Percentiles rank a stretch among this genome's conserved stretches.
Conservation (phyloP, 2,113 vertebrate species). For the Hyla sarda region DNA sequence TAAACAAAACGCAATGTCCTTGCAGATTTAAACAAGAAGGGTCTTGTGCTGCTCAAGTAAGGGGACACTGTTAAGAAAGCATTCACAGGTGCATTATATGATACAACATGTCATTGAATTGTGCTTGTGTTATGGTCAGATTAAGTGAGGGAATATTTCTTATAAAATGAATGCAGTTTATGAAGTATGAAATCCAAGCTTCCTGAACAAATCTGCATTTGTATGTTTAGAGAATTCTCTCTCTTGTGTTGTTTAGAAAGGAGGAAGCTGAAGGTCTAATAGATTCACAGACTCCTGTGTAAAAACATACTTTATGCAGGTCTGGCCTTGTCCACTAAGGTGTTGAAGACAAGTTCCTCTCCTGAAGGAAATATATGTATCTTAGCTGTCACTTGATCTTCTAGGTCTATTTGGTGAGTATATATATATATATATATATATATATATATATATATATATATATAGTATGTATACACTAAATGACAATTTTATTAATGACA, state of each 20-base stretch:
- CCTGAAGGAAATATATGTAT: no score
- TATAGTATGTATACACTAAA: no score
- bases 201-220: background rate
- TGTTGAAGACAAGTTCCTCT: background rate
- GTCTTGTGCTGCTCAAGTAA: conserved; percentile 67
- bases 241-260: background rate
- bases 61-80: background rate
- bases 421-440: no score
- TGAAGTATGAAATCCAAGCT: background rate
- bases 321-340: background rate
- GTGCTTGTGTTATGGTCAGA: background rate
- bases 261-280: background rate
- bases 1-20: conserved; percentile 80
- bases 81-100: background rate
- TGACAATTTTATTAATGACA: no score
- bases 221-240: background rate
- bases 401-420: no score
- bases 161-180: background rate
- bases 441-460: no score
- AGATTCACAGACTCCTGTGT: background rate
- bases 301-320: background rate
- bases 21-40: conserved; percentile 71
- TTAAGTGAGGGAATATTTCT: background rate
- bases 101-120: background rate
- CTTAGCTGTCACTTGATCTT: background rate